phyloP scores from a whole-genome alignment of 2,797 vertebrate species.

The Oryzias sinensis region DNA sequence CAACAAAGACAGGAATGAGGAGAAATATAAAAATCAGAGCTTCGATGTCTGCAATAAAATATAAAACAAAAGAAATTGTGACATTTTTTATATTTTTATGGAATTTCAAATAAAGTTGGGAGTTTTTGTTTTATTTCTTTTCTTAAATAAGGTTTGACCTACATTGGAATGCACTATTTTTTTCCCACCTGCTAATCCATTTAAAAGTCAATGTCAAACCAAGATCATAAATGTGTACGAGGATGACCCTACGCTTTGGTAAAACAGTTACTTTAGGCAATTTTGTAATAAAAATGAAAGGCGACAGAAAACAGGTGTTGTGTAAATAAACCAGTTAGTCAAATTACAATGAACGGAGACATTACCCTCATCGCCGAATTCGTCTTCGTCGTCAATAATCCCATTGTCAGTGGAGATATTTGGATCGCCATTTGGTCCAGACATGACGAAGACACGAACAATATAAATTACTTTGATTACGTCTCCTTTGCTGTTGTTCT shows the following conservation, averaged over 20 bases:
- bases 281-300: not conserved
- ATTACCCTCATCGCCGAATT: constrained; percentile 77
- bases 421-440: constrained; percentile 82
- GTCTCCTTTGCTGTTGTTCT: not conserved
- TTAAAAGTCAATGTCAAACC: not conserved
- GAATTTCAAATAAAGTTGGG: no score
- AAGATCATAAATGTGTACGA: no score
- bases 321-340: not conserved
- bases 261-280: no score
- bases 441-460: constrained; percentile 59
- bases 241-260: no score
- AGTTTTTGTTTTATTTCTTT: no score
- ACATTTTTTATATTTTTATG: no score
- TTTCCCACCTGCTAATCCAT: not conserved
- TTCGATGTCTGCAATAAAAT: not conserved
- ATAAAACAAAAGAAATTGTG: no score
- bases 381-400: constrained; percentile 75
- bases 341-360: not conserved
- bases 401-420: constrained; percentile 61
- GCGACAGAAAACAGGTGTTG: no score
- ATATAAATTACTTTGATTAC: not conserved
- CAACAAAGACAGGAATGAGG: no score
- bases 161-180: not conserved
- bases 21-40: not conserved
- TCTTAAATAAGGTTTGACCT: not conserved